Evolutionary conservation across 2,888 invertebrate genomes (phyloP).

Genomic region (Amitus sp.): DNA sequence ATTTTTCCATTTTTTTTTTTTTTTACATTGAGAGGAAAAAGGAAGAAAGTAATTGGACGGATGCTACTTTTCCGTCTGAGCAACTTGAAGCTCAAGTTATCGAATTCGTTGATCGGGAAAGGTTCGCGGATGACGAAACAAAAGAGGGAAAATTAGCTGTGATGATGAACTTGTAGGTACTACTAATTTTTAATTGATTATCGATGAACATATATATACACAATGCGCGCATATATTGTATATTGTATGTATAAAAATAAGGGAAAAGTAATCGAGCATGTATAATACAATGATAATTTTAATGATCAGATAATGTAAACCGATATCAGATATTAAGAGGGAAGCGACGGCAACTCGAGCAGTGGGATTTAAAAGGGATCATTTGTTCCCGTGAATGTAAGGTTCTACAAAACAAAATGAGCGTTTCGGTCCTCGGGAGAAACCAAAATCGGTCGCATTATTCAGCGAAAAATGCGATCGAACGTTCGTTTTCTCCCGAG

Average conservation of each 20-base stretch:
- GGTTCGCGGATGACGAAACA: conserved; percentile 31
- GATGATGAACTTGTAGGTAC: conserved; percentile 61
- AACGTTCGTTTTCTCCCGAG: neutral
- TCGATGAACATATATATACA: conserved; percentile 39
- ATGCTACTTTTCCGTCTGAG: conserved; percentile 6
- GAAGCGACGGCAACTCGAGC: conserved; percentile 9
- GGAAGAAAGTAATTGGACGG: conserved; percentile 17
- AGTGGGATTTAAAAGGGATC: neutral
- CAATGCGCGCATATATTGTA: conserved; percentile 38
- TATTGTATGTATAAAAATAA: conserved; percentile 48
- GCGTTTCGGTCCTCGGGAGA: neutral
- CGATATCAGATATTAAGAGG: conserved; percentile 21
- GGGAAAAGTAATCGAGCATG: conserved; percentile 37
- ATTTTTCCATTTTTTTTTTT: conserved; percentile 6
- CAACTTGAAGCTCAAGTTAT: conserved; percentile 26
- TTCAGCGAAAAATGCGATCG: neutral
- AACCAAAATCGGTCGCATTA: neutral
- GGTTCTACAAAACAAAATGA: neutral
- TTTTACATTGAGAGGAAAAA: conserved; percentile 14
- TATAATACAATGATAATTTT: conserved; percentile 47
- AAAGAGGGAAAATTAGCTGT: conserved; percentile 57
- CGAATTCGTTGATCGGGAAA: conserved; percentile 25
- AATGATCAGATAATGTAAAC: conserved; percentile 32
- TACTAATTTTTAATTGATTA: conserved; percentile 57
- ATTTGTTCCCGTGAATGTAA: neutral